Evolutionary conservation across 2,888 invertebrate genomes (phyloP), one percentile per base, ranked within the genome.

Genomic region (Merodon equestris): DNA sequence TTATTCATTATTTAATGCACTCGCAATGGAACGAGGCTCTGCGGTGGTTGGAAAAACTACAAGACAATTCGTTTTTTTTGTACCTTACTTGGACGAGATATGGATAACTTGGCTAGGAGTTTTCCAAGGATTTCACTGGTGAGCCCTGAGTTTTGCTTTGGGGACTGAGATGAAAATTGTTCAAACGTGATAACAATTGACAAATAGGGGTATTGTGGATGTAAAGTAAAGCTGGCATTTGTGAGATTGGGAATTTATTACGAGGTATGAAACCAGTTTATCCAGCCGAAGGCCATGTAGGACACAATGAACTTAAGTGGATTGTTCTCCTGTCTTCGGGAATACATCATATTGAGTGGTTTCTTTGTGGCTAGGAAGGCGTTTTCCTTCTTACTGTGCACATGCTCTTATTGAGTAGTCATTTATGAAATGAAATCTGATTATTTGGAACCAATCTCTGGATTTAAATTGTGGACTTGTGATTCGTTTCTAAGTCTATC

Each of bases 1-100:
- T 73, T 77, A 77, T 73, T 77, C 73, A 77, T 73, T 67, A 38
- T 57, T 72, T 50, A 53, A 47, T 77, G 61, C 42, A 67, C 60
- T 61, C 51, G 61, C 14, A 60, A 40, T 45, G 15, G 48, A 64
- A 58, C 48, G 9, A 9, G 5, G 27, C 17, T 50, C n/a, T n/a
- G 17, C 36, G 47, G 9, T 19, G 34, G 40, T 13, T 38, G 12
- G 50, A 53, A 44, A 10, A 36, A 36, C 36, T 36, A 36, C 7
- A 5, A 17, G 48, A 12, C 45, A 61, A 50, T n/a, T n/a, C n/a
- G 56, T 61, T 64, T 51, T 57, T 18, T 19, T 44, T 58, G 38
- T n/a, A 58, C n/a, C 40, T n/a, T 36, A n/a, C n/a, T n/a, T n/a
- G n/a, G n/a, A n/a, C n/a, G 9, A 15, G 18, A 4, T 12, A 36